phyloP scores from a whole-genome alignment of 1,140 invertebrate genomes.

The Sarcophaga bullata region DNA sequence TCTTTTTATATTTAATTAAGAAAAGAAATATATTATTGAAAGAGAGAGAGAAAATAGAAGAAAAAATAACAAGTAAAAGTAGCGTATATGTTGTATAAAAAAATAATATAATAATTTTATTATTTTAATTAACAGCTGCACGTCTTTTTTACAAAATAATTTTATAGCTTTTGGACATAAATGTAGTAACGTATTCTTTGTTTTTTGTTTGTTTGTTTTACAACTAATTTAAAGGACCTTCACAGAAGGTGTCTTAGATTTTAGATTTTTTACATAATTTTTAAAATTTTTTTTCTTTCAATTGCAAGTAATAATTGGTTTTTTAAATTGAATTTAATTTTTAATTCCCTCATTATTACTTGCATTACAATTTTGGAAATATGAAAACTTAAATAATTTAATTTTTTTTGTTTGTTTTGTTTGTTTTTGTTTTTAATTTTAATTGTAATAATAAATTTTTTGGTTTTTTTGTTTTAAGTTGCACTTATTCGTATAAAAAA shows the following conservation, averaged over 20 bases:
- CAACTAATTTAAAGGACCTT: slow-evolving; percentile 1
- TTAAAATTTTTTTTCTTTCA: neutral
- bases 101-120: slow-evolving; percentile 24
- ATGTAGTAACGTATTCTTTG: too few relatives aligned
- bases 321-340: neutral
- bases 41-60: too few relatives aligned
- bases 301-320: neutral
- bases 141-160: slow-evolving; percentile 35
- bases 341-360: neutral
- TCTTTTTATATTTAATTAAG: neutral
- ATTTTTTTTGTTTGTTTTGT: neutral
- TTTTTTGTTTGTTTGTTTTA: too few relatives aligned
- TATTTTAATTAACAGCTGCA: neutral
- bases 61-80: too few relatives aligned
- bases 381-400: neutral
- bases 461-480: slow-evolving; percentile 30
- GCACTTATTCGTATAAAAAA: slow-evolving; percentile 27
- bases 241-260: slow-evolving; percentile 13
- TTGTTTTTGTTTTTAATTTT: neutral
- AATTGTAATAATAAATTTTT: neutral
- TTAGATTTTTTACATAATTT: neutral
- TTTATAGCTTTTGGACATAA: neutral
- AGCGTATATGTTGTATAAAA: slow-evolving; percentile 26
- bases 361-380: slow-evolving; percentile 11
- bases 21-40: too few relatives aligned